Conservation (phyloP, 2,113 vertebrate genomes). For the Pedionomus torquatus region DNA sequence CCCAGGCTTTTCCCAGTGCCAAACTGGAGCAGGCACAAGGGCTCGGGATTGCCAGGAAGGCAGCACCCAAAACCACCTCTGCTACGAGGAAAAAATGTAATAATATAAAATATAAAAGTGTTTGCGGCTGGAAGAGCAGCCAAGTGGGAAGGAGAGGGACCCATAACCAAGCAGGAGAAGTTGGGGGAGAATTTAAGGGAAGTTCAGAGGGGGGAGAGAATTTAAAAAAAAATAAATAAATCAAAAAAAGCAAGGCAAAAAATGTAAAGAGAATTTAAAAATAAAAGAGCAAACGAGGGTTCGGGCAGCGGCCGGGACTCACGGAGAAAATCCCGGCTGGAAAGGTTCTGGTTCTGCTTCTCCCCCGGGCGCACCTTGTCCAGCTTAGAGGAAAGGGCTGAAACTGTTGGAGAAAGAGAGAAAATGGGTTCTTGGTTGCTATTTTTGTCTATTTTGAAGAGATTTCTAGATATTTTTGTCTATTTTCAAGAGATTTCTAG, state of each 20-base stretch:
- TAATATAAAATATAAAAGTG: no score
- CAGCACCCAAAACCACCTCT: not conserved
- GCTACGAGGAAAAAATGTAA: not conserved
- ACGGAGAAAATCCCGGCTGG: not conserved
- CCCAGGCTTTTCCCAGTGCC: not conserved
- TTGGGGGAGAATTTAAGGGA: not conserved
- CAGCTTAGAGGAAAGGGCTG: not conserved
- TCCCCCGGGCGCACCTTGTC: not conserved
- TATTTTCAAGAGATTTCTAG: no score
- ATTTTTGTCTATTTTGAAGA: no score
- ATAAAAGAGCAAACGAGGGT: not conserved
- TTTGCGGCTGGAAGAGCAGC: not conserved
- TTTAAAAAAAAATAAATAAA: no score
- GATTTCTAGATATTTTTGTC: no score
- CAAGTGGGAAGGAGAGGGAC: not conserved
- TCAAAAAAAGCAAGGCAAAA: no score
- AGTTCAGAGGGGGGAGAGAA: accelerated
- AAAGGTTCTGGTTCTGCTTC: not conserved
- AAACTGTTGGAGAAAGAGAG: not conserved
- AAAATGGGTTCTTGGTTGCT: accelerated
- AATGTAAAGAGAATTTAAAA: no score
- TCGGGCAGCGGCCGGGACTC: not conserved
- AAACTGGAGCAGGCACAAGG: accelerated
- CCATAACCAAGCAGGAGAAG: accelerated
- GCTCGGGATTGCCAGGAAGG: not conserved